Conservation (phyloP, 2,888 invertebrate genomes). For the Netelia inedita region DNA sequence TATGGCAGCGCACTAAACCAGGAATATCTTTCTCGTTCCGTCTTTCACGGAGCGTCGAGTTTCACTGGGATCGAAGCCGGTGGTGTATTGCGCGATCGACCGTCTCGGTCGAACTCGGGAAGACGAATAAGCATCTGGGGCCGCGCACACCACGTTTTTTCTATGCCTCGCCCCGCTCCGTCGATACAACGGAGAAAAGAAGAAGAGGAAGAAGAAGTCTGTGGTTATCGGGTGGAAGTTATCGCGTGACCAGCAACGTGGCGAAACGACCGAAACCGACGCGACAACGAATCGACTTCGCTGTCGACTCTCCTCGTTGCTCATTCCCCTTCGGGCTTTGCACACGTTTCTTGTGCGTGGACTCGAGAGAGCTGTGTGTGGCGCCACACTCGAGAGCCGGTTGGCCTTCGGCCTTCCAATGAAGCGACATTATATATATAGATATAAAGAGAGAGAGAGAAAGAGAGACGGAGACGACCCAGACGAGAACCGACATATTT, state of each 20-base stretch:
- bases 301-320: constrained; percentile 18
- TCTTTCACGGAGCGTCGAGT: neutral
- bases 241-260: constrained; percentile 57
- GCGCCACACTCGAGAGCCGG: constrained; percentile 49
- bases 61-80: neutral
- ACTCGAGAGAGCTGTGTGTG: constrained; percentile 21
- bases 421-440: constrained; percentile 20
- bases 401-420: constrained; percentile 64
- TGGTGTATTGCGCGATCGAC: constrained; percentile 15
- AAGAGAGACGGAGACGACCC: neutral
- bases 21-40: neutral
- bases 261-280: constrained; percentile 50
- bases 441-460: constrained; percentile 1
- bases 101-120: constrained; percentile 20
- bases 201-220: constrained; percentile 11
- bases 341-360: constrained; percentile 59
- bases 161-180: neutral
- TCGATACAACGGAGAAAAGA: neutral
- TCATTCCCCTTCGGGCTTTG: neutral
- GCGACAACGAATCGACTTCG: constrained; percentile 27
- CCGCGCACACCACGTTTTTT: neutral
- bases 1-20: neutral
- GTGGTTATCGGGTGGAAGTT: constrained; percentile 8
- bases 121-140: constrained; percentile 5
- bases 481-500: neutral